Base-by-base conservation (phyloP, 2,888 invertebrate species). In the Glaucopsyche alexis region DNA sequence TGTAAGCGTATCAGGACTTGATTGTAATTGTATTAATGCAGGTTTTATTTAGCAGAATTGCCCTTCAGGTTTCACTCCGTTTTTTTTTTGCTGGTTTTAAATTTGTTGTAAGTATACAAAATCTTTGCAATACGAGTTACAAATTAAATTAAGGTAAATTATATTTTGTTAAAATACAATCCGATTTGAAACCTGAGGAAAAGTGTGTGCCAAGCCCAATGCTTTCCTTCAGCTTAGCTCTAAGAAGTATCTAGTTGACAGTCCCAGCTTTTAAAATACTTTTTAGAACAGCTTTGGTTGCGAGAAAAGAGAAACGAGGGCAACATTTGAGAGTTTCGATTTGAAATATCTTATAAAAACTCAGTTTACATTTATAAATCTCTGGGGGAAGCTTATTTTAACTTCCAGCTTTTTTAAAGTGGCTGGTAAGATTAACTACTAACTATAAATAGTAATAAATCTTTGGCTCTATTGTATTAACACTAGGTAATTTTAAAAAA, bases 231-330 rank as follows among this genome's bases (percentile, higher is more conserved):
- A 73, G 73, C 74, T 74, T 76, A 74, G 73, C 72, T 76, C 64
- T 67, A 76, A 66, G 65, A 76, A 76, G 72, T 74, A 75, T 75
- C 74, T 74, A 72, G 72, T 73, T 74, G 76, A 74, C 76, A 66
- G 72, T 75, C 73, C 72, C 74, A 72, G 76, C 73, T 76, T 74
- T 76, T 75, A 76, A 74, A 76, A 72, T 60, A 75, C 71, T 74
- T 76, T 47, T 71, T 76, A 74, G 73, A 73, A 75, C 72, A 72
- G 74, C 74, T 75, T 70, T 55, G 72, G 71, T 71, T 72, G 64
- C 52, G 72, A 75, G 60, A 29, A 60, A 60, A 72, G 69, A 74
- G 75, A 76, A 76, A 73, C 72, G 71, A 74, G 73, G 42, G 40
- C 72, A 49, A 74, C 73, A 74, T 72, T 74, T 75, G 73, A 75